Evolutionary conservation across 2,113 vertebrate species (phyloP), one percentile per base, ranked within the genome.

Genomic region (Polypterus senegalus): DNA sequence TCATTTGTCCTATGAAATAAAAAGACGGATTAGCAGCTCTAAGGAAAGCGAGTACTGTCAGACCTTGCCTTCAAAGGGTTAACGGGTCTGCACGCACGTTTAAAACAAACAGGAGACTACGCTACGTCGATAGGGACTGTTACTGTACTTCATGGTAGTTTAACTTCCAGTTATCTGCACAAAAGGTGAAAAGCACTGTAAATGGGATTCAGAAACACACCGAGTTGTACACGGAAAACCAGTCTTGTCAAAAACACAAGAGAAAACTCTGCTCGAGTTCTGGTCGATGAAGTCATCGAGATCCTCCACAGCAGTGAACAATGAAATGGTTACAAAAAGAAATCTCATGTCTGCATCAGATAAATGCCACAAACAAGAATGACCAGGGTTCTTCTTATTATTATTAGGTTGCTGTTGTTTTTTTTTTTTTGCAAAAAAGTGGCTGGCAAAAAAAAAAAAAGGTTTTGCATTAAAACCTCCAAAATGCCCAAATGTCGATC

Each of bases 401-500:
- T 27, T 27, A 27, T 27, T 27, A 27, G 27, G 27, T 11, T 51
- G 43, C 9, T 52, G 6, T 60, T 60, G 6, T 4, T 48, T 3
- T 10, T 4, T 46, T 10, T 7, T 3, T 3, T 7, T 46, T 47
- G 11, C 47, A 45, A 48, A 47, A 83, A 81, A 79, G 75, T 83
- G 78, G 77, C 82, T 75, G 79, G 79, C 65, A 73, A 73, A 72
- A 75, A 27, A 27, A 27, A 58, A 56, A n/a, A 10, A 49, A 56
- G 65, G 75, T 70, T 27, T 27, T 27, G 27, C 27, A 27, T 27
- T 27, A 27, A 27, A 27, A 27, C 27, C 88, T 91, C 91, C 90
- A 92, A 90, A 87, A 73, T 69, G 71, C 86, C 91, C 91, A 89
- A 88, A 90, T 92, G 87, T 91, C 89, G 89, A 93, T 94, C 89